phyloP scores from a whole-genome alignment of 64 coral and sea anemone species.

The Exaiptasia diaphana region DNA sequence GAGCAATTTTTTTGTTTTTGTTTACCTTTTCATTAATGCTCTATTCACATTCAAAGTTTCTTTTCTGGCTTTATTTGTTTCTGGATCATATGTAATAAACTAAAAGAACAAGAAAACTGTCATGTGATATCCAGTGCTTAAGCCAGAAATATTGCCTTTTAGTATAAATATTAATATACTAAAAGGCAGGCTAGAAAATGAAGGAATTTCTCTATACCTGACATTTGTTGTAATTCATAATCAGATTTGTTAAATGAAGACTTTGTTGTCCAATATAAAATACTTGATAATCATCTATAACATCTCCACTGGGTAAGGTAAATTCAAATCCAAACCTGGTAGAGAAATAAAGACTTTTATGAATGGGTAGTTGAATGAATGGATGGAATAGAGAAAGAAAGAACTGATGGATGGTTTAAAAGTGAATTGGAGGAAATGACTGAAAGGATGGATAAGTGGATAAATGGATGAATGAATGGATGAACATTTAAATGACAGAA shows the following conservation, averaged over 20 bases:
- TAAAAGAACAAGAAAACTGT: neutral
- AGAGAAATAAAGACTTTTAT: neutral
- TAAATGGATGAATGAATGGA: too few relatives aligned
- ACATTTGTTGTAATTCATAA: slow-evolving; percentile 95
- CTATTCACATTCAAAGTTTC: slow-evolving; percentile 84
- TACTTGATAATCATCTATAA: slow-evolving; percentile 53
- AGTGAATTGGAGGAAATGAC: too few relatives aligned
- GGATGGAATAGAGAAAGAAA: too few relatives aligned
- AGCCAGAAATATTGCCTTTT: too few relatives aligned
- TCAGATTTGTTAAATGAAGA: slow-evolving; percentile 81
- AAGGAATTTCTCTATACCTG: too few relatives aligned
- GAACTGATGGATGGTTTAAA: too few relatives aligned
- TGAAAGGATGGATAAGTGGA: too few relatives aligned
- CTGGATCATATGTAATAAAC: slow-evolving; percentile 98
- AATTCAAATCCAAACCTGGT: slow-evolving; percentile 79
- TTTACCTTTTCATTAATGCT: slow-evolving; percentile 89
- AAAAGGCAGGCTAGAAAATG: too few relatives aligned
- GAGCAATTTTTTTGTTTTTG: neutral
- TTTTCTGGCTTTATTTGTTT: slow-evolving; percentile 36
- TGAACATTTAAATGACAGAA: too few relatives aligned
- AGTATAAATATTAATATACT: too few relatives aligned
- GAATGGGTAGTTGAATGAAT: too few relatives aligned
- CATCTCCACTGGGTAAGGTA: slow-evolving; percentile 30
- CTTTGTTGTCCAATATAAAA: slow-evolving; percentile 88
- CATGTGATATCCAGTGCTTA: neutral